Evolutionary conservation across 2,797 vertebrate species (phyloP), one percentile per base, ranked within the genome.

Genomic region (Lepilemur septentrionalis): DNA sequence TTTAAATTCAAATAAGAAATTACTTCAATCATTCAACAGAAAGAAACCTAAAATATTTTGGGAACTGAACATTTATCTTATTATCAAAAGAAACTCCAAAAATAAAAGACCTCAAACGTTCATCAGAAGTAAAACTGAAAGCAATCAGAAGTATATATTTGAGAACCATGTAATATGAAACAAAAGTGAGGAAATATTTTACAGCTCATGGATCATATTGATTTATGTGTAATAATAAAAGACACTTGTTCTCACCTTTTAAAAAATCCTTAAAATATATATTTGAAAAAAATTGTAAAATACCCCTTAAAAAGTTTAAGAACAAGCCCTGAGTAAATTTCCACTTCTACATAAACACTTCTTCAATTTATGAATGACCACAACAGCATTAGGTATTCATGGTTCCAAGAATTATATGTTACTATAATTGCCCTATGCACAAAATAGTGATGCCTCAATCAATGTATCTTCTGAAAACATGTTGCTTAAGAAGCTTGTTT

Each of bases 401-500:
- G 30, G 30, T 73, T 72, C 48, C 9, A 61, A 89, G 78, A 96
- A 85, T 81, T 61, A 87, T 3, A 48, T 9, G 67, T 76, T 55
- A 72, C 15, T 38, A n/a, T 73, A 91, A 55, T 67, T 72, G 48
- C 32, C 15, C 67, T 79, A 5, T 43, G 52, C 50, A 2, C 89
- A 80, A 95, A 93, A 75, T 1, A 94, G 48, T 46, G 41, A 85
- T 41, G 15, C 5, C 4, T 88, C 41, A 63, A 41, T 87, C 59
- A 65, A 48, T 78, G 13, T 5, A 20, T 25, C 72, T 75, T 92
- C 55, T 94, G 48, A 93, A 91, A 92, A 46, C 5, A 43, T 69
- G 69, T n/a, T 96, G 38, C 78, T 95, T 61, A 59, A 65, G 80
- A 88, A 93, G 10, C 41, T 70, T 75, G 32, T 76, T 92, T 96